Base-by-base conservation (phyloP, 2,113 vertebrate genomes). In the Chaetodon auriga region DNA sequence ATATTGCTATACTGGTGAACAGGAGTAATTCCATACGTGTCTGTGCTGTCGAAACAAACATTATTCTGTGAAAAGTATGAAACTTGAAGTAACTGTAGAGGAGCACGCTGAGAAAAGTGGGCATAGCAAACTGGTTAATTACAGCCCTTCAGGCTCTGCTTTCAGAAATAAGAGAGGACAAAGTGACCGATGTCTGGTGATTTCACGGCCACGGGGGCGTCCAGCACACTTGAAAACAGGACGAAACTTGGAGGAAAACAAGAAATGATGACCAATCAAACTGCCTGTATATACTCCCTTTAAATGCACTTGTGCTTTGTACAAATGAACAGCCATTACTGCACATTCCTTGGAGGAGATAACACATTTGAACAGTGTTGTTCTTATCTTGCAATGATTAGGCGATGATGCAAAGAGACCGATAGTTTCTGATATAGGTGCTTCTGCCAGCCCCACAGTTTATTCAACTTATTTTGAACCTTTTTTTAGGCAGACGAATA, bases 251-350 rank as follows among this genome's bases (percentile, higher is more conserved):
- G 2, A 72, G 48, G 68, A 15, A 48, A 3, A 21, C 25, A 21
- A 72, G 16, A 60, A 70, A 66, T 75, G 16, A 68, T 6, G 8
- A 30, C 19, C 10, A 46, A 76, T 53, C 49, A 80, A 25, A 55
- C 19, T 16, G 12, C 2, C 18, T 53, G 64, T 63, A n/a, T 48
- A 58, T 73, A 21, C 46, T 30, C n/a, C 21, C 25, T 48, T 68
- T 41, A 41, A 79, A 79, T 48, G 19, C 16, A 6, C 2, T n/a
- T 43, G 6, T 36, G 15, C 35, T 35, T 16, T 66, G 45, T 1
- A 23, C 11, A 73, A 23, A 78, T 48, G 30, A 73, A 66, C 0
- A 25, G 30, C 15, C 18, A 16, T 2, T 11, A 43, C 19, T 0
- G 4, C 23, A 23, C 3, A 18, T 55, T 57, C 6, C 23, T 23